Percentiles rank a stretch among this genome's conserved stretches.
phyloP scores from a whole-genome alignment of 2,797 vertebrate species.

The Zalophus californianus region DNA sequence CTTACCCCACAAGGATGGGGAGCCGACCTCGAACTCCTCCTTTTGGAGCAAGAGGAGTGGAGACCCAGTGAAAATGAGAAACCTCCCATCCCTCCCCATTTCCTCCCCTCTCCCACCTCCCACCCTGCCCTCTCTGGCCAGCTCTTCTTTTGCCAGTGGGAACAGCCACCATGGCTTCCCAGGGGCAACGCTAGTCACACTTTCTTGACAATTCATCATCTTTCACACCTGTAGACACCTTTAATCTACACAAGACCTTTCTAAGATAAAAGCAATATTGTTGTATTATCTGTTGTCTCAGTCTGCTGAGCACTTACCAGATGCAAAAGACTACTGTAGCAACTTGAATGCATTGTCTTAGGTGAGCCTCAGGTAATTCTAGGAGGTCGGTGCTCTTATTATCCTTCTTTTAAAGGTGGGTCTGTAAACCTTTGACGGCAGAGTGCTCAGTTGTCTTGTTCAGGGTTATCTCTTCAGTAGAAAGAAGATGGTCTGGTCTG shows the following conservation, averaged over 20 bases:
- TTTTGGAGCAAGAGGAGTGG: not conserved
- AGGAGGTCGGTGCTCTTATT: not conserved
- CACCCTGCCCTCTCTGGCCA: not conserved
- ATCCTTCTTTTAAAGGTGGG: not conserved
- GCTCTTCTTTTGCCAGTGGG: not conserved
- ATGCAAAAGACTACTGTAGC: not conserved
- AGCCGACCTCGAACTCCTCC: not conserved
- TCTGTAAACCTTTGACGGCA: not conserved
- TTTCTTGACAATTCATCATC: not conserved
- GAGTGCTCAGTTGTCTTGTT: not conserved
- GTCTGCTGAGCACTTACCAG: not conserved
- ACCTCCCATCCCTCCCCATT: fast-evolving
- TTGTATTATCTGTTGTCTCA: not conserved
- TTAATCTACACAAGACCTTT: not conserved
- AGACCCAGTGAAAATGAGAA: not conserved
- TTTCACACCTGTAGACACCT: not conserved
- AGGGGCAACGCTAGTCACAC: not conserved
- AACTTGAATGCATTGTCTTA: not conserved
- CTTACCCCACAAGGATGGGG: not conserved
- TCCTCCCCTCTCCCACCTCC: not conserved
- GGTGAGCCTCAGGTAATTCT: not conserved
- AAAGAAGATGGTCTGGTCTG: not conserved
- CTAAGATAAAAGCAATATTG: not conserved
- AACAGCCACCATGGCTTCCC: not conserved
- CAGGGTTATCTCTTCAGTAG: not conserved